A percentile compares a stretch with the other conserved stretches of the same genome.
These are phyloP conservation scores for Tipula unca DNA, from an alignment of 2,888 invertebrate genomes.

Conservation along the genomic window DNA sequence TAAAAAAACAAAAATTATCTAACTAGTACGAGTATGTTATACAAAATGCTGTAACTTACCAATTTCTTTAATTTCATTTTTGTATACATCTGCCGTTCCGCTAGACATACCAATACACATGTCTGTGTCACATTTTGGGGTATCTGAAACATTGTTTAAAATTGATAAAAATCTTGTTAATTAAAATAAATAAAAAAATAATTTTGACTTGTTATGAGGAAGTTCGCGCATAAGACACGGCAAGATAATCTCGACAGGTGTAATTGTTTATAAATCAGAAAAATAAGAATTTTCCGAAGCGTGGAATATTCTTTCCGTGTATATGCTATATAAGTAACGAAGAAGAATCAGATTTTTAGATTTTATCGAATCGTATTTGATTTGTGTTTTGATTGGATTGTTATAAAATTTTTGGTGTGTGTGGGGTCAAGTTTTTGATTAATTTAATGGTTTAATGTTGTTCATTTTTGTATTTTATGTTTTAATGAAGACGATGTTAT, in stretches of 20 bases:
- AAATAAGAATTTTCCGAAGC: not conserved
- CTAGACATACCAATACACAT: slow-evolving; percentile 42
- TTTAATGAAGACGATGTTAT: not conserved
- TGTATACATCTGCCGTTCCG: slow-evolving; percentile 38
- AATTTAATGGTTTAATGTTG: not conserved
- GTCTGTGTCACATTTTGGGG: slow-evolving; percentile 37
- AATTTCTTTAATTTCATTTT: slow-evolving; percentile 31
- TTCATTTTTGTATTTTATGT: not conserved
- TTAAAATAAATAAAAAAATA: slow-evolving; percentile 18
- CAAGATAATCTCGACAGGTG: slow-evolving; percentile 3
- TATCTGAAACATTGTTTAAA: slow-evolving; percentile 29
- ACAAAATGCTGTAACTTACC: slow-evolving; percentile 30
- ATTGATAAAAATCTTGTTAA: slow-evolving; percentile 24
- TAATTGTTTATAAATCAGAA: not conserved
- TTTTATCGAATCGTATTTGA: not conserved
- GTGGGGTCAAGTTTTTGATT: not conserved
- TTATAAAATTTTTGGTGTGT: not conserved
- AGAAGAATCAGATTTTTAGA: not conserved
- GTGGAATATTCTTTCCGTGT: not conserved
- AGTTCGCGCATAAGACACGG: not conserved
- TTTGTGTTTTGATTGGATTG: not conserved
- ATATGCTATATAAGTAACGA: not conserved
- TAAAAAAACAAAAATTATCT: not conserved
- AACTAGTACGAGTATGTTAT: not conserved
- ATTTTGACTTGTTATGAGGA: slow-evolving; percentile 18